Evolutionary conservation across 2,797 vertebrate genomes (phyloP).

Genomic region (Hoplostethus atlanticus): DNA sequence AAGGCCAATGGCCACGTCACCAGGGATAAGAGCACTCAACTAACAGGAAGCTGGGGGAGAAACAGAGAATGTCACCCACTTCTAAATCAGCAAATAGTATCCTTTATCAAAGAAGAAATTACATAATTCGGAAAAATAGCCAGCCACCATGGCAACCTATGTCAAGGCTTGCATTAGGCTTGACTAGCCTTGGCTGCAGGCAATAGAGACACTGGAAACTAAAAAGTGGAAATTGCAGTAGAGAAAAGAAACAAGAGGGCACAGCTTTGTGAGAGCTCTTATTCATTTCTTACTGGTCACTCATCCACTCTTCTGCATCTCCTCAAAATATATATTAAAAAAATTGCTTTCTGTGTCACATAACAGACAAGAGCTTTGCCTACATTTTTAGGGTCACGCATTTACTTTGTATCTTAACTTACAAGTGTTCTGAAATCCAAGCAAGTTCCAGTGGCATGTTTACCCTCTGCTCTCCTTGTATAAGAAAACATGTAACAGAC

Average conservation of each 20-base stretch:
- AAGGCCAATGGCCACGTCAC: constrained; percentile 51
- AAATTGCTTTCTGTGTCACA: constrained; percentile 5
- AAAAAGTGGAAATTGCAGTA: constrained; percentile 60
- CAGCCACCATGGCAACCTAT: constrained; percentile 59
- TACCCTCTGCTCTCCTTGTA: not conserved
- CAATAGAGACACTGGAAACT: constrained; percentile 59
- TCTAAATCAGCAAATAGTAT: constrained; percentile 56
- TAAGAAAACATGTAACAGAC: not conserved
- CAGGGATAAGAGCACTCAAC: constrained; percentile 27
- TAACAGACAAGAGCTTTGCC: not conserved
- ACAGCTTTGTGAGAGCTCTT: constrained; percentile 37
- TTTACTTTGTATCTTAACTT: not conserved
- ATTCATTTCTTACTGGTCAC: constrained; percentile 46
- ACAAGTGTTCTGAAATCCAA: constrained; percentile 7
- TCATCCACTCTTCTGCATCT: constrained; percentile 25
- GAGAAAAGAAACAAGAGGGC: constrained; percentile 50
- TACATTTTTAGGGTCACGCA: not conserved
- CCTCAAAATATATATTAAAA: not conserved
- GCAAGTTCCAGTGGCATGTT: constrained; percentile 4
- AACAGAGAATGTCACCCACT: constrained; percentile 50
- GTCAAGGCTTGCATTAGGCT: constrained; percentile 61
- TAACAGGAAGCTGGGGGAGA: constrained; percentile 31
- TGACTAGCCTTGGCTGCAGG: constrained; percentile 62
- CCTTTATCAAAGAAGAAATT: constrained; percentile 43
- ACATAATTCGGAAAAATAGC: constrained; percentile 69